These are phyloP conservation scores for Glaucomys volans DNA, from an alignment of 2,113 vertebrate species.

Conservation along the genomic window DNA sequence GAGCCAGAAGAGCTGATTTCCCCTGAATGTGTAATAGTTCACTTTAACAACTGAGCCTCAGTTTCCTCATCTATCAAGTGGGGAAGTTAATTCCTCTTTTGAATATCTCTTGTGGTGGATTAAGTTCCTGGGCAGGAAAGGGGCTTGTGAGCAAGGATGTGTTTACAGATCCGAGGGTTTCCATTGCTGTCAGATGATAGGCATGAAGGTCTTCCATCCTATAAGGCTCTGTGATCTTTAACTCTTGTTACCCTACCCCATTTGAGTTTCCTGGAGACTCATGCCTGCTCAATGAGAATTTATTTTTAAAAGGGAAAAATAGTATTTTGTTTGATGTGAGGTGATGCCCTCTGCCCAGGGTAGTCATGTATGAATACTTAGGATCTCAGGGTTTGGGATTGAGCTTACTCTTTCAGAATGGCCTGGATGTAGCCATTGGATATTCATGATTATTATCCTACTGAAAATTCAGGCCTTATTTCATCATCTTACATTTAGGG, in stretches of 20 bases:
- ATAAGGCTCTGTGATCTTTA: background rate
- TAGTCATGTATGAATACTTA: background rate
- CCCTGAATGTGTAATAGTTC: background rate
- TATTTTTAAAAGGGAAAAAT: background rate
- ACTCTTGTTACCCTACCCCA: background rate
- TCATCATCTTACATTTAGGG: background rate
- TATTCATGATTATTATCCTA: background rate
- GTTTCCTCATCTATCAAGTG: background rate
- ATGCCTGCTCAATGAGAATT: background rate
- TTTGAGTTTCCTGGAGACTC: background rate
- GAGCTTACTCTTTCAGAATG: background rate
- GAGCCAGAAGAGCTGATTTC: background rate
- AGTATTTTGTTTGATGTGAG: background rate
- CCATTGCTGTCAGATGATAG: background rate
- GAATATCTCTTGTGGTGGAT: background rate
- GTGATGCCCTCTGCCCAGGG: background rate
- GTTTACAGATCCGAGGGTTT: background rate
- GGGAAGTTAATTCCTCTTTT: background rate
- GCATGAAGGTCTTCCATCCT: background rate
- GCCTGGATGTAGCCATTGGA: background rate
- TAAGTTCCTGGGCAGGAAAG: background rate
- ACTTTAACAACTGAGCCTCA: background rate
- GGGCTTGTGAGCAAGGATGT: background rate
- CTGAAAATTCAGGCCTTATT: background rate
- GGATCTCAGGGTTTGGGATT: background rate